Evolutionary conservation across 2,113 vertebrate species (phyloP).

Genomic region (Notiomystis cincta): DNA sequence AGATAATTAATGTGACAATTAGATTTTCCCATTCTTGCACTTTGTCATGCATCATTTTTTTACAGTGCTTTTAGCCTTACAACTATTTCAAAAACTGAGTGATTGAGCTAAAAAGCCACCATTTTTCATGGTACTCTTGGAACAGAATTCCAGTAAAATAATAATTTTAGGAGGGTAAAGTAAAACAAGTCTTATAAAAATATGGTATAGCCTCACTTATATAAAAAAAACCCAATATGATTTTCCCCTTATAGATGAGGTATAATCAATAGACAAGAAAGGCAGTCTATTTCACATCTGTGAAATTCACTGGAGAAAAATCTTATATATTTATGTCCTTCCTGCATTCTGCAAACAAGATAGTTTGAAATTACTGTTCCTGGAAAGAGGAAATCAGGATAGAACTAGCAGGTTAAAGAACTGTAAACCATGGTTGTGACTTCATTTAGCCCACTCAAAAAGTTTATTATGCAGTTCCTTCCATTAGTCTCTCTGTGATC

Average conservation of each 20-base stretch:
- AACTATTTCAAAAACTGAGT: not conserved
- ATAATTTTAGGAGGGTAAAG: not conserved
- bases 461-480: not conserved
- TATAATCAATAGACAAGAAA: not conserved
- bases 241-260: not conserved
- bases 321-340: not conserved
- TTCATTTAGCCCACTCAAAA: not conserved
- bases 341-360: not conserved
- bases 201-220: not conserved
- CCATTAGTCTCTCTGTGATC: not conserved
- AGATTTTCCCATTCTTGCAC: not conserved
- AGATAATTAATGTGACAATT: slow-evolving; percentile 53
- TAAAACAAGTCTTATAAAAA: not conserved
- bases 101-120: not conserved
- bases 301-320: not conserved
- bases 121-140: not conserved
- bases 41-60: slow-evolving; percentile 1
- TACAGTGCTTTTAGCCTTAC: not conserved
- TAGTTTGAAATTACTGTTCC: not conserved
- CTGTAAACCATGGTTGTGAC: accelerated
- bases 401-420: not conserved
- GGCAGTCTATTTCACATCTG: not conserved
- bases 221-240: accelerated
- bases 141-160: not conserved
- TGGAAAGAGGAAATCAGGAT: not conserved